Conservation (phyloP, 2,888 invertebrate species). For the Cryptocephalus primarius region DNA sequence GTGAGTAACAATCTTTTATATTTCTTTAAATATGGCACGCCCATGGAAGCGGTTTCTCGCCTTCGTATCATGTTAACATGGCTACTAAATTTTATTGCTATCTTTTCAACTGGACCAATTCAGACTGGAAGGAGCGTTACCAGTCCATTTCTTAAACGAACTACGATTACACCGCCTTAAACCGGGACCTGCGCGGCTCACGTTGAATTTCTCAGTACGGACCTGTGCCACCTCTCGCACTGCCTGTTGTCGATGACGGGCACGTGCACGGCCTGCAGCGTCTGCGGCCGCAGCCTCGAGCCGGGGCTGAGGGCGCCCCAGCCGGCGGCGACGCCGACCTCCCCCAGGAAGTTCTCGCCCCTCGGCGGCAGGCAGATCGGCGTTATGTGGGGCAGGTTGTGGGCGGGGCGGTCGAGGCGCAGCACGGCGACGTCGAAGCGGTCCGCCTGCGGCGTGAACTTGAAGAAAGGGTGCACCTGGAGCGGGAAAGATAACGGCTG, state of each 20-base stretch:
- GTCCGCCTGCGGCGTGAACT: slow-evolving; percentile 87
- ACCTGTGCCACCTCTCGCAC: slow-evolving; percentile 57
- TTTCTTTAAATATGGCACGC: too few relatives aligned
- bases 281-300: slow-evolving; percentile 77
- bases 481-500: slow-evolving; percentile 7
- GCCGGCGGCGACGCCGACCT: slow-evolving; percentile 86
- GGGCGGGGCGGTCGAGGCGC: slow-evolving; percentile 77
- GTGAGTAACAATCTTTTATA: too few relatives aligned
- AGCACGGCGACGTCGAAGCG: slow-evolving; percentile 87
- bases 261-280: slow-evolving; percentile 83
- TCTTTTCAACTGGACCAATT: too few relatives aligned
- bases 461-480: slow-evolving; percentile 83
- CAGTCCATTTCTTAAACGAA: too few relatives aligned
- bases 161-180: too few relatives aligned
- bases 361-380: slow-evolving; percentile 87
- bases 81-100: too few relatives aligned
- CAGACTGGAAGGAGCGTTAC: too few relatives aligned
- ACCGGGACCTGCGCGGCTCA: too few relatives aligned
- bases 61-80: too few relatives aligned
- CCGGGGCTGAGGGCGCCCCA: slow-evolving; percentile 85
- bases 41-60: too few relatives aligned
- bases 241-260: slow-evolving; percentile 84
- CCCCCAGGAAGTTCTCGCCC: slow-evolving; percentile 80
- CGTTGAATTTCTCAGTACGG: neutral
- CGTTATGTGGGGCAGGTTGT: slow-evolving; percentile 81